These are phyloP conservation scores for Argyresthia albistria DNA, from an alignment of 2,888 invertebrate species.

Conservation along the genomic window DNA sequence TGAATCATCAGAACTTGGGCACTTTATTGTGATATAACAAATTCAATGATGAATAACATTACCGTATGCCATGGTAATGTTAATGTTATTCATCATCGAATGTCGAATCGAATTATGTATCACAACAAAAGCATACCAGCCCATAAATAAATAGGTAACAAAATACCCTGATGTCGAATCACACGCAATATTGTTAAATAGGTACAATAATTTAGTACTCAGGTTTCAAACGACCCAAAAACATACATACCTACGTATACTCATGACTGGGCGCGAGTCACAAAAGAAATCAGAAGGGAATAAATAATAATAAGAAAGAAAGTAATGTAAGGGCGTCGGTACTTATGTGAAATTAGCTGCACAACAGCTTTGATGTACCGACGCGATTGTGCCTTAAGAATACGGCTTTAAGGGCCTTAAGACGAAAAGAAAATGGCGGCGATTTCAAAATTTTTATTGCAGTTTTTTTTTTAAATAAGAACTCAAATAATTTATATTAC, in stretches of 20 bases:
- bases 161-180: conserved; percentile 53
- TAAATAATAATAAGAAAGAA: conserved; percentile 49
- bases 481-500: no score
- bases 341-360: conserved; percentile 68
- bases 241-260: conserved; percentile 20
- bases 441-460: background rate
- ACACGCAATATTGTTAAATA: conserved; percentile 14
- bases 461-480: no score
- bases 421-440: background rate
- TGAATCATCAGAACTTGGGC: no score
- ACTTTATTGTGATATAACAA: no score
- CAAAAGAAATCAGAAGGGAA: conserved; percentile 53
- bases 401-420: conserved; percentile 21
- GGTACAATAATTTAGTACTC: conserved; percentile 63
- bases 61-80: no score
- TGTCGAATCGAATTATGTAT: no score
- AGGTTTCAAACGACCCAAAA: conserved; percentile 52
- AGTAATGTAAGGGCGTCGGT: conserved; percentile 54
- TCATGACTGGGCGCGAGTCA: conserved; percentile 14
- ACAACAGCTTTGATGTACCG: conserved; percentile 61
- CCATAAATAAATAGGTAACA: conserved; percentile 56
- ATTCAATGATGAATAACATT: no score
- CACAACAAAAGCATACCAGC: conserved; percentile 28
- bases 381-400: conserved; percentile 53
- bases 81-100: no score